Base-by-base conservation (phyloP, 2,888 invertebrate genomes). In the Tribolium freemani region DNA sequence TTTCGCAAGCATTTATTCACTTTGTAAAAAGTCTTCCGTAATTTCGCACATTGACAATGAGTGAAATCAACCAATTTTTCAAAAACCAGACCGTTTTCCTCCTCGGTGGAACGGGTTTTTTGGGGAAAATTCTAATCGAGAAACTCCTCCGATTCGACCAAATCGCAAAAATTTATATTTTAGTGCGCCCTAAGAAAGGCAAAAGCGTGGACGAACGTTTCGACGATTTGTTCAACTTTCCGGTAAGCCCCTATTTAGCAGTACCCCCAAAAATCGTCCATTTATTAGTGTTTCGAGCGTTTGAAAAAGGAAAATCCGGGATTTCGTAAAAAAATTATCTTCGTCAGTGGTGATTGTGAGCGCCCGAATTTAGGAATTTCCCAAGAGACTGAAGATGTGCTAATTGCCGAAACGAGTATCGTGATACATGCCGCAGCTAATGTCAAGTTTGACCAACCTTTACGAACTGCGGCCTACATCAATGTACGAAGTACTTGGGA, bases 371-470 rank as follows among this genome's bases (percentile, higher is more conserved):
- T 58, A 16, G 58, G 58, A 45, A 44, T 58, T n/a, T 21, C 21
- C 1, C 5, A 31, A 2, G 8, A 20, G 8, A 20, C 20, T 20
- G n/a, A 51, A 51, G 51, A 38, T 38, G 38, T 38, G 3, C 38
- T 38, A 38, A 38, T 38, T 38, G 38, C 38, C 38, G 92, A 60
- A 45, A 48, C 48, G 5, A 48, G 8, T 10, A 20, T 13, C 50
- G 90, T 94, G 10, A 91, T 94, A 83, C 94, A 94, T 83, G 90
- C 91, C 45, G 94, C 93, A 0, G 94, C 93, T 0, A 93, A 93
- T 1, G 91, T 93, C 11, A 88, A 90, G 74, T 93, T 94, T 81
- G 92, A 93, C 80, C 93, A 93, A 82, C 89, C 89, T 16, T 85
- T 94, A n/a, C 89, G 89, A 84, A 83, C 87, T n/a, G 91, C 93